A percentile compares a stretch with the other conserved stretches of the same genome.
Evolutionary conservation across 2,888 invertebrate species (phyloP).

Genomic region (Neria commutata): DNA sequence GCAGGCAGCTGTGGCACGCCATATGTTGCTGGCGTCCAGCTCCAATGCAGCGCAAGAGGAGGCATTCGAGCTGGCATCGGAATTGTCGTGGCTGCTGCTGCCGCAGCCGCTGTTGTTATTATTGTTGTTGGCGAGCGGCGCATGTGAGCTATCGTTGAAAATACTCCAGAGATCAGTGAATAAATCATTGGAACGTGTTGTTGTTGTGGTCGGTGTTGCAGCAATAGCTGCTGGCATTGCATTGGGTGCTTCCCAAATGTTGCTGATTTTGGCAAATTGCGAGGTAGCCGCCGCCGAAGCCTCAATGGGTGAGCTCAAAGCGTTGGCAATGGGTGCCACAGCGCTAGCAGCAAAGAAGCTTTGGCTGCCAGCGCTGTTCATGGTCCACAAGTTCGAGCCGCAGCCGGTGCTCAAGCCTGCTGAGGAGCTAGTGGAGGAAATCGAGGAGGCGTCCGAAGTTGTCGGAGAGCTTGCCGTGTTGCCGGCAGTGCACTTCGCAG

Average conservation of each 20-base stretch:
- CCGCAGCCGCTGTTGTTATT: constrained; percentile 16
- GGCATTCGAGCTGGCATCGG: constrained; percentile 50
- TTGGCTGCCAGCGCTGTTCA: constrained; percentile 28
- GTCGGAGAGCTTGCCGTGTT: constrained; percentile 49
- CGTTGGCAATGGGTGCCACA: too few species aligned
- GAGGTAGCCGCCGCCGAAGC: constrained; percentile 16
- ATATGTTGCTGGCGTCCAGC: constrained; percentile 39
- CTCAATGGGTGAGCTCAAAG: constrained; percentile 4
- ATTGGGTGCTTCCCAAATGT: constrained; percentile 57
- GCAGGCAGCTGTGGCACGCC: constrained; percentile 37
- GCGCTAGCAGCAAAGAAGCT: constrained; percentile 24
- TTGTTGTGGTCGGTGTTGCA: constrained; percentile 28
- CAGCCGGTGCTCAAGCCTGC: constrained; percentile 30
- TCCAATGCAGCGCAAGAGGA: constrained; percentile 40
- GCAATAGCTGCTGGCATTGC: constrained; percentile 32
- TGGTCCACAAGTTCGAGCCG: constrained; percentile 15
- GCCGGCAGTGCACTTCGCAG: constrained; percentile 15
- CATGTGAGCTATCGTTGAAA: constrained; percentile 36
- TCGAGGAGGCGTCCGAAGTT: constrained; percentile 43
- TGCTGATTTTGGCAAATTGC: constrained; percentile 51
- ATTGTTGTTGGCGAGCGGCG: constrained; percentile 25
- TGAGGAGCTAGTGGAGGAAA: constrained; percentile 42
- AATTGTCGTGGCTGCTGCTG: constrained; percentile 27
- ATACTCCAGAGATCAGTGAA: constrained; percentile 60
- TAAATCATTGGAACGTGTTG: constrained; percentile 41